Percentiles rank a stretch among this genome's conserved stretches.
Evolutionary conservation across 2,113 vertebrate genomes (phyloP).

Genomic region (Mionectes macconnelli): DNA sequence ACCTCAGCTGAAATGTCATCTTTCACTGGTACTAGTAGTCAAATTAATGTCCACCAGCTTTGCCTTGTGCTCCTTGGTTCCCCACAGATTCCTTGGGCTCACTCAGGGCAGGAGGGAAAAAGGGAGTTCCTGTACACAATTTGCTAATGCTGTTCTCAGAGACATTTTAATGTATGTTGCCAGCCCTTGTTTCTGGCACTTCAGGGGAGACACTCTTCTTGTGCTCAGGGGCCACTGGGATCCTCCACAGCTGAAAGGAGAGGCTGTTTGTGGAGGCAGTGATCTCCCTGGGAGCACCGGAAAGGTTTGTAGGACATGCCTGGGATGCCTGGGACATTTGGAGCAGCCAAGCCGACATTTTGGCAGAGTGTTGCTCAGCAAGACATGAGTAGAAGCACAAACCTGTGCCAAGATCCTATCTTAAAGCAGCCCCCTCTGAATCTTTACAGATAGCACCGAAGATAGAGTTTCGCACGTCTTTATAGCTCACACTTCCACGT

Average conservation of each 20-base stretch:
- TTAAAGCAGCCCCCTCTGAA: slow-evolving; percentile 13
- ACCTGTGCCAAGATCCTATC: slow-evolving; percentile 15
- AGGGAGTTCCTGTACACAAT: not conserved
- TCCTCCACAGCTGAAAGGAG: not conserved
- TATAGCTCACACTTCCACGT: slow-evolving; percentile 6
- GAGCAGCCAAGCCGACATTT: slow-evolving; percentile 15
- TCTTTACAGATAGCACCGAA: slow-evolving; percentile 15
- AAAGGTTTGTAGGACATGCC: slow-evolving; percentile 32
- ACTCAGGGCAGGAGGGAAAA: not conserved
- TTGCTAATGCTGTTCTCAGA: not conserved
- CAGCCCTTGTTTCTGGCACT: not conserved
- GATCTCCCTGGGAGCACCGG: not conserved
- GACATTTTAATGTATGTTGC: not conserved
- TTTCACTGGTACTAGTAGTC: not conserved
- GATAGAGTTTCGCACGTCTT: not conserved
- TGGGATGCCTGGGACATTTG: slow-evolving; percentile 1
- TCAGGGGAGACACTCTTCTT: not conserved
- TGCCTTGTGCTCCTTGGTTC: not conserved
- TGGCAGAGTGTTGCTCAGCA: not conserved
- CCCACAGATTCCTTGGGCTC: not conserved
- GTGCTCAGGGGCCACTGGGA: not conserved
- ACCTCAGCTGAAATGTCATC: not conserved
- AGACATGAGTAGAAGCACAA: slow-evolving; percentile 32
- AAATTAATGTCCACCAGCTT: not conserved
- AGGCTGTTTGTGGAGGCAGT: not conserved